Conservation (phyloP, 2,113 vertebrate species). For the Rhea pennata region DNA sequence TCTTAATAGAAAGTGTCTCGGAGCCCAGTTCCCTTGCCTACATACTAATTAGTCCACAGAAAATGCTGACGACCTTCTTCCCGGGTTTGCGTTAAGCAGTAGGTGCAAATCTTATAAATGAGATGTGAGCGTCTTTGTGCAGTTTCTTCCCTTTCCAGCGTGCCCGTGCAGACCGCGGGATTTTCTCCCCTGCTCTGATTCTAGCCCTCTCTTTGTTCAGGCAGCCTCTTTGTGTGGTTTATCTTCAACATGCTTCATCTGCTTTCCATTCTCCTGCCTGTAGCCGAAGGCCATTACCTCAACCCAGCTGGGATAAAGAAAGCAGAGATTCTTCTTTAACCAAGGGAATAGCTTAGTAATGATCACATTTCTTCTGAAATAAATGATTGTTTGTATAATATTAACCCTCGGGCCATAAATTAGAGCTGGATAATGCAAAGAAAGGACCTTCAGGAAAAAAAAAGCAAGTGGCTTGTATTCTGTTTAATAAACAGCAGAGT, state of each 20-base stretch:
- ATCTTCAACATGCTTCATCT: slow-evolving; percentile 48
- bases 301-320: slow-evolving; percentile 20
- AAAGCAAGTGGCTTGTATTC: not conserved
- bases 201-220: not conserved
- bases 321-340: slow-evolving; percentile 16
- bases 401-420: not conserved
- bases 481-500: not conserved
- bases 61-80: not conserved
- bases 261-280: slow-evolving; percentile 39
- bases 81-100: not conserved
- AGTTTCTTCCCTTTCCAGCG: not conserved
- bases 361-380: slow-evolving; percentile 27
- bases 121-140: not conserved
- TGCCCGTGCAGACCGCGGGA: not conserved
- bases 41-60: not conserved
- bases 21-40: not conserved
- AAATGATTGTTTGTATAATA: not conserved
- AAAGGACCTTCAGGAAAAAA: not conserved
- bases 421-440: not conserved
- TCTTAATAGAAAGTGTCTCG: not conserved
- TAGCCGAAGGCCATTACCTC: slow-evolving; percentile 43
- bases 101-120: not conserved
- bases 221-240: slow-evolving; percentile 38
- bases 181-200: not conserved
- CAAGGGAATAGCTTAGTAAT: not conserved